Conservation (phyloP, 2,797 vertebrate genomes). For the Poliocrania exsul region DNA sequence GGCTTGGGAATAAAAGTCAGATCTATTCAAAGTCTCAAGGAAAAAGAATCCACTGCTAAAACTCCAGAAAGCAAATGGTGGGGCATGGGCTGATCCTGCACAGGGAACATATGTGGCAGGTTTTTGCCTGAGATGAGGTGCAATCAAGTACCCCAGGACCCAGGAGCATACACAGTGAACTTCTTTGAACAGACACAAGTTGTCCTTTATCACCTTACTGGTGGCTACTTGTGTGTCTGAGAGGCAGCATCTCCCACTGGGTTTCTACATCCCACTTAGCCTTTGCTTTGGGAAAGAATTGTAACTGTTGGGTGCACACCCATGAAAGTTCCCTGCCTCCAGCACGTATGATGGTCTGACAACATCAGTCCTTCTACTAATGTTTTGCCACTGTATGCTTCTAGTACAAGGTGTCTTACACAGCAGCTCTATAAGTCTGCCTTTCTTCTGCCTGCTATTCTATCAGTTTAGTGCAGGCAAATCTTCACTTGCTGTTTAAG, state of each 20-base stretch:
- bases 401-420: background rate
- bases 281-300: background rate
- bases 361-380: background rate
- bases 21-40: background rate
- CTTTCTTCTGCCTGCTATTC: background rate
- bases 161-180: rapidly evolving
- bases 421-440: background rate
- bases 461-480: background rate
- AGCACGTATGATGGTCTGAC: background rate
- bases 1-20: background rate
- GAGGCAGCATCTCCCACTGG: background rate
- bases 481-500: background rate
- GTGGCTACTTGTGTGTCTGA: background rate
- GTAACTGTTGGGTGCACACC: background rate
- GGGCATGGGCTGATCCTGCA: background rate
- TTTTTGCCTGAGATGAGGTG: background rate
- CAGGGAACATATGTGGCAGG: rapidly evolving
- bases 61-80: background rate
- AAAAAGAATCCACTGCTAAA: background rate
- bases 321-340: background rate
- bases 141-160: background rate
- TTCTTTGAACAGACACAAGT: background rate
- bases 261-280: background rate
- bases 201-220: background rate
- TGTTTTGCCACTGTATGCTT: background rate